Conservation (phyloP, 2,797 vertebrate genomes). For the Mastacembelus armatus region DNA sequence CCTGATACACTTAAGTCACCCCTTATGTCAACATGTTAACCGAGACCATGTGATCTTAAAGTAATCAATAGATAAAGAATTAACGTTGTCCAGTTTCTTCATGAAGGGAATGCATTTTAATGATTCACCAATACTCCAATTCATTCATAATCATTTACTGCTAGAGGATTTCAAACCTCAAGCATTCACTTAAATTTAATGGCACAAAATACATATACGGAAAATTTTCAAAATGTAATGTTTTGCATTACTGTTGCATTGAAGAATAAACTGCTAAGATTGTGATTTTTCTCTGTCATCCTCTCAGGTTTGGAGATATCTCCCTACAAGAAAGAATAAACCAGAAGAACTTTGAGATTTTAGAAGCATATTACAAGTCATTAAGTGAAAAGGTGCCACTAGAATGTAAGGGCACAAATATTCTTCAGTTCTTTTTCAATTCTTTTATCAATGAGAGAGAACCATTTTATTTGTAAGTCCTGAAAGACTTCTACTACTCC, state of each 20-base stretch:
- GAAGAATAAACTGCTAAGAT: background rate
- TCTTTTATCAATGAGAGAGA: background rate
- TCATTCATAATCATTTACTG: background rate
- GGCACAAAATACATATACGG: background rate
- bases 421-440: background rate
- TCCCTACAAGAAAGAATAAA: constrained; percentile 98
- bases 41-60: background rate
- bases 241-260: background rate
- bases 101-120: background rate
- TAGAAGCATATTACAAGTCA: constrained; percentile 93
- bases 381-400: constrained; percentile 92
- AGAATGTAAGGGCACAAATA: constrained; percentile 91
- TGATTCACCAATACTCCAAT: background rate
- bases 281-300: constrained; percentile 13
- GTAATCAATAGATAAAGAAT: background rate
- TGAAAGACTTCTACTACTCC: no score
- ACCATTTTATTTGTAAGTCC: background rate
- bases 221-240: background rate
- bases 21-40: background rate
- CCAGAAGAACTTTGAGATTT: constrained; percentile 95
- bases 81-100: background rate
- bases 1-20: constrained; percentile 1
- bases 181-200: background rate
- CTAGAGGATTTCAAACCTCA: background rate
- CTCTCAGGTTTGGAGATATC: constrained; percentile 94